Evolutionary conservation across 2,113 vertebrate genomes (phyloP).

Genomic region (Gambusia holbrooki): DNA sequence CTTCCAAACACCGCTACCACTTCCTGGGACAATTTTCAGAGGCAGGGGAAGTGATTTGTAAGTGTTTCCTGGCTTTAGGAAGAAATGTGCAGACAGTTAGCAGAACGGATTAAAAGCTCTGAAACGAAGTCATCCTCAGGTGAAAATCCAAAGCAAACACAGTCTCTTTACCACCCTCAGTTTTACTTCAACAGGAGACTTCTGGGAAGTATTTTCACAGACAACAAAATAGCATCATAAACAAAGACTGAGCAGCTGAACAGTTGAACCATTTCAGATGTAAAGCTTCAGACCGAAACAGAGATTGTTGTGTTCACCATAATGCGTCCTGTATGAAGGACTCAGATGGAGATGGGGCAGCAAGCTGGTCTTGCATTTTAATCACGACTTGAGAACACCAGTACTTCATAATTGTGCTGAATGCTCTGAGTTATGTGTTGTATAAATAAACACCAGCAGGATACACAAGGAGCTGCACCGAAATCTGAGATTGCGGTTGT

Average conservation of each 20-base stretch:
- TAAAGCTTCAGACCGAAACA: not conserved
- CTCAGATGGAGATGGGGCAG: not conserved
- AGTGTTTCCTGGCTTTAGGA: conserved; percentile 50
- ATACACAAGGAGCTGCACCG: too few relatives aligned
- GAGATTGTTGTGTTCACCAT: not conserved
- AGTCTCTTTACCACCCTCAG: conserved; percentile 16
- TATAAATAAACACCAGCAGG: too few relatives aligned
- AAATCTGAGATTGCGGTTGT: not conserved
- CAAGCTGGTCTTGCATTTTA: not conserved
- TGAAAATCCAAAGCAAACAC: conserved; percentile 19
- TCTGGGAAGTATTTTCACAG: conserved; percentile 33
- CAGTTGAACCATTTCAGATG: not conserved
- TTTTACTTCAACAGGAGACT: conserved; percentile 24
- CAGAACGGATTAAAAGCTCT: conserved; percentile 23
- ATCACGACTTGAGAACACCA: too few relatives aligned
- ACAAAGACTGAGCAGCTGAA: not conserved
- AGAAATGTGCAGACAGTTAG: not conserved
- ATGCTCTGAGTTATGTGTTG: too few relatives aligned
- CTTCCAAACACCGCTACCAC: conserved; percentile 16
- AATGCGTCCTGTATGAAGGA: not conserved
- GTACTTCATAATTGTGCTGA: not conserved
- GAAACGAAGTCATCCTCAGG: conserved; percentile 21
- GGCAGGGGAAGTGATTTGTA: conserved; percentile 23
- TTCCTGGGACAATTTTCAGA: conserved; percentile 29
- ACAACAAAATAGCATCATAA: conserved; percentile 3